Percentiles rank a stretch among this genome's conserved stretches.
These are phyloP conservation scores for Callopanchax toddi DNA, from an alignment of 2,113 vertebrate species.

Conservation along the genomic window DNA sequence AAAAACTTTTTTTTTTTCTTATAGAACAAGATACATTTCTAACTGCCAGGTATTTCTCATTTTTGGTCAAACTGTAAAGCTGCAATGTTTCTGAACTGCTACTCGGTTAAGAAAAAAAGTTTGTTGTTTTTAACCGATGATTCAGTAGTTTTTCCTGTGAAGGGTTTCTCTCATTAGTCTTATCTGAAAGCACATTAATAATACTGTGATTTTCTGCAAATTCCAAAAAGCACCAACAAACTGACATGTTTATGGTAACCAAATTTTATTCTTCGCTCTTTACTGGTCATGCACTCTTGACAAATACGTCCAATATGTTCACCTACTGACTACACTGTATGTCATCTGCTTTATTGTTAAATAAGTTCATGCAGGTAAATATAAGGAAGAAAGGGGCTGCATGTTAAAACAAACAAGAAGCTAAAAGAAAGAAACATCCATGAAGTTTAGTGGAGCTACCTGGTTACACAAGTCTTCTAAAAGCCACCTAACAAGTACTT, in stretches of 20 bases:
- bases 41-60: background rate
- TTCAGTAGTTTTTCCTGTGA: background rate
- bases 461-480: background rate
- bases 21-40: slow-evolving; percentile 11
- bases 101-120: background rate
- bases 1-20: slow-evolving; percentile 10
- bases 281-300: background rate
- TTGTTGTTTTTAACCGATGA: background rate
- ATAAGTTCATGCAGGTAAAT: no score
- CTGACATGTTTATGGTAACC: no score
- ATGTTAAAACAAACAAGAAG: no score
- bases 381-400: no score
- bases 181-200: background rate
- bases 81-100: slow-evolving; percentile 13
- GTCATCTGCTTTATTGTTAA: no score
- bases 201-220: slow-evolving; percentile 27
- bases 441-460: background rate
- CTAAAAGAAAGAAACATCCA: no score
- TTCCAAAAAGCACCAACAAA: no score
- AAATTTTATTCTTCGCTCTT: no score
- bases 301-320: background rate
- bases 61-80: slow-evolving; percentile 14
- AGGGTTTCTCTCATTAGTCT: slow-evolving; percentile 6
- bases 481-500: background rate
- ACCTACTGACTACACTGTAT: background rate